phyloP scores from a whole-genome alignment of 1,140 invertebrate genomes.

The Ylistrum balloti region DNA sequence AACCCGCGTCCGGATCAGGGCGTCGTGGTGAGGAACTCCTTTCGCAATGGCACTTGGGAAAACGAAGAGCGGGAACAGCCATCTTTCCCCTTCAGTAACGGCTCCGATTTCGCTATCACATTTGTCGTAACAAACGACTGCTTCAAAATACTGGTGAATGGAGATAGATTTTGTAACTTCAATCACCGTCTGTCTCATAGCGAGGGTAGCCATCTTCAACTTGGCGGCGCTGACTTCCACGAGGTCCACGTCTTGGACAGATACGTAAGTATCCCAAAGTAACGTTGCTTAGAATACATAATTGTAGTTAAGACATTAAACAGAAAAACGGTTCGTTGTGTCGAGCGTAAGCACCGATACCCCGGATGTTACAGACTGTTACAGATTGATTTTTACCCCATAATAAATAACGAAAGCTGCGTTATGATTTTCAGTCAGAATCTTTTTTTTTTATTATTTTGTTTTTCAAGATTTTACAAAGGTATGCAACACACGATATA shows the following conservation, averaged over 20 bases:
- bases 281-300: too few relatives aligned
- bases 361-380: too few relatives aligned
- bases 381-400: too few relatives aligned
- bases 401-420: too few relatives aligned
- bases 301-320: too few relatives aligned
- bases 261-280: neutral
- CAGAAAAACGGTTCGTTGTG: too few relatives aligned
- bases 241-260: neutral
- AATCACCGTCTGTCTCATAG: neutral
- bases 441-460: too few relatives aligned
- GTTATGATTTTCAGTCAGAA: too few relatives aligned
- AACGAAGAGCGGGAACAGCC: neutral
- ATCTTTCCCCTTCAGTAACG: neutral
- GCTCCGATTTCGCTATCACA: neutral
- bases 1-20: neutral
- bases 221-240: neutral
- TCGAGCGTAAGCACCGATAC: too few relatives aligned
- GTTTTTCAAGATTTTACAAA: too few relatives aligned
- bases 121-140: neutral
- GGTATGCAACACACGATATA: too few relatives aligned
- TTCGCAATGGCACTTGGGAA: neutral
- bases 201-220: neutral
- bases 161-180: neutral
- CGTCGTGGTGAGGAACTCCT: neutral
- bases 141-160: conserved; percentile 11